Conservation (phyloP, 2,113 vertebrate species). For the Diphyllodes magnificus region DNA sequence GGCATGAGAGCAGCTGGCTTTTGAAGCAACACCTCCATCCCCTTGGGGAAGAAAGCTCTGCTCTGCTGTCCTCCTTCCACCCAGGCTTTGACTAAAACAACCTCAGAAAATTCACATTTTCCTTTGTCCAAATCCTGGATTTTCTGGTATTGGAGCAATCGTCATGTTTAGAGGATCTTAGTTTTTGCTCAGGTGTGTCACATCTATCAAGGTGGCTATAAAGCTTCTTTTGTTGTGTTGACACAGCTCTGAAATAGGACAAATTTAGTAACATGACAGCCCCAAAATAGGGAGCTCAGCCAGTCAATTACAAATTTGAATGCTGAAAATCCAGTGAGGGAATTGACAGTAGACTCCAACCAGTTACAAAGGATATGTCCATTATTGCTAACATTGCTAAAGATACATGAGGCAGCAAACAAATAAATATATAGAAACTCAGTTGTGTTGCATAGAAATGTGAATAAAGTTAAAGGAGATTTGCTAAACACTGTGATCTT, state of each 20-base stretch:
- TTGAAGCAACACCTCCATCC: neutral
- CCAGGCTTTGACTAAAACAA: neutral
- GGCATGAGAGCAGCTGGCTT: neutral
- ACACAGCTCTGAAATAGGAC: neutral
- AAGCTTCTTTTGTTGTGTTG: neutral
- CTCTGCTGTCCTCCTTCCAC: neutral
- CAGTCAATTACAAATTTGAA: neutral
- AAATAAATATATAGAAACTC: neutral
- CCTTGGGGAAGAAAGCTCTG: neutral
- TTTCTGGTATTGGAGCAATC: neutral
- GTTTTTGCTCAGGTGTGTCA: neutral
- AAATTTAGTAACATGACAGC: neutral
- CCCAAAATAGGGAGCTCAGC: neutral
- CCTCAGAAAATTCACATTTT: neutral
- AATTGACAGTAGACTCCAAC: neutral
- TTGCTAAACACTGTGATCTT: neutral
- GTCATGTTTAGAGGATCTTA: neutral
- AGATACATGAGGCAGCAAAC: neutral
- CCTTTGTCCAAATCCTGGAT: neutral
- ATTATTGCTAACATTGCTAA: neutral
- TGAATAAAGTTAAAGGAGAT: neutral
- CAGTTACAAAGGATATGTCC: neutral
- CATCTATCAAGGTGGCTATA: neutral
- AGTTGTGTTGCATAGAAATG: neutral
- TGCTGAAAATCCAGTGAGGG: neutral